Evolutionary conservation across 2,888 invertebrate species (phyloP).

Genomic region (Folsomia manolachei): DNA sequence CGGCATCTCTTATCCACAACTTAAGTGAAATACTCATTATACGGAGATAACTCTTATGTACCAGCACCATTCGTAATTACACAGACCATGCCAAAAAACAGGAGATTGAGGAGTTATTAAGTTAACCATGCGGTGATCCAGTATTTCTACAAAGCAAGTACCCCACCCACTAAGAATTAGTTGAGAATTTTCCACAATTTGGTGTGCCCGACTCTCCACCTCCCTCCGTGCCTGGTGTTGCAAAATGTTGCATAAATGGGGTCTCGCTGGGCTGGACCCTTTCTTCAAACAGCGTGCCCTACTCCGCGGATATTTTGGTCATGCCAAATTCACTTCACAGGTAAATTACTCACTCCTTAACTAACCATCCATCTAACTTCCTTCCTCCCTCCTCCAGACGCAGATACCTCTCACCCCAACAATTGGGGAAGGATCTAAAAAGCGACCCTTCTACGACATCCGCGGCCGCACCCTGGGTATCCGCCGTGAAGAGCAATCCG

Average conservation of each 20-base stretch:
- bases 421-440: no score
- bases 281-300: neutral
- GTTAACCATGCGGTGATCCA: no score
- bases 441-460: constrained; percentile 29
- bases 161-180: no score
- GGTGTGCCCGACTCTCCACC: no score
- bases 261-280: neutral
- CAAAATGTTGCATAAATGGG: neutral
- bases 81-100: no score
- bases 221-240: neutral
- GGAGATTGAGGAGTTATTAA: no score
- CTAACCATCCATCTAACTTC: neutral
- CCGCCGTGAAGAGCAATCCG: constrained; percentile 86
- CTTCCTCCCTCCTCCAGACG: neutral
- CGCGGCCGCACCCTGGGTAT: constrained; percentile 63
- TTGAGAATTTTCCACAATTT: no score
- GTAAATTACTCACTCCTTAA: neutral
- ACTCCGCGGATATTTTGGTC: neutral
- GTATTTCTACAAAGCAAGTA: no score
- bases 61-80: no score
- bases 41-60: no score
- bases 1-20: no score
- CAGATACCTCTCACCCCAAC: neutral
- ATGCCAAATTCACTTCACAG: neutral
- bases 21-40: no score